Conservation (phyloP, 2,888 invertebrate genomes). For the Notocelia uddmanniana region DNA sequence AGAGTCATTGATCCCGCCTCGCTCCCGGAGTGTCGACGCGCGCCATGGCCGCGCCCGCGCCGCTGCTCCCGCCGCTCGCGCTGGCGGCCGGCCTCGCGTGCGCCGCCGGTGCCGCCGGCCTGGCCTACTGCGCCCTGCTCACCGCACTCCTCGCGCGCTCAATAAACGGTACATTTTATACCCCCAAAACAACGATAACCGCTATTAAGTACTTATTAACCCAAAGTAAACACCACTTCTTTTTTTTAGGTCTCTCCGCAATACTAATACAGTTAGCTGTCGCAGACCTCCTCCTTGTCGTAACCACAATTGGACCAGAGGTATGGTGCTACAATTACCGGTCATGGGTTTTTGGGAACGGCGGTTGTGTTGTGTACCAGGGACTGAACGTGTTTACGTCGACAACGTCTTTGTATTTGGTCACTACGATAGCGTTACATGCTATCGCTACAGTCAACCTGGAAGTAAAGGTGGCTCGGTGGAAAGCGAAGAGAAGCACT, state of each 20-base stretch:
- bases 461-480: constrained; percentile 71
- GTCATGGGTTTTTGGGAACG: constrained; percentile 82
- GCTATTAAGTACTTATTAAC: constrained; percentile 34
- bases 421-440: constrained; percentile 85
- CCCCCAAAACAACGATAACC: constrained; percentile 45
- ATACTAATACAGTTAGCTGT: constrained; percentile 83
- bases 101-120: constrained; percentile 75
- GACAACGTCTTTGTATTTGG: constrained; percentile 84
- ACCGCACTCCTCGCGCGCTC: constrained; percentile 76
- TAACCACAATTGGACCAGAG: constrained; percentile 79
- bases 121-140: constrained; percentile 75
- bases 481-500: constrained; percentile 66
- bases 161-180: constrained; percentile 73
- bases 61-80: constrained; percentile 54
- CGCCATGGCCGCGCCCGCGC: constrained; percentile 40
- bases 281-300: constrained; percentile 79
- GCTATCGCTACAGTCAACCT: constrained; percentile 84
- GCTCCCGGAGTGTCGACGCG: constrained; percentile 75
- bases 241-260: constrained; percentile 81
- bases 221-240: constrained; percentile 44
- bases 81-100: constrained; percentile 52
- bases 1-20: constrained; percentile 83
- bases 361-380: constrained; percentile 82
- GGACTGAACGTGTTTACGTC: constrained; percentile 85
- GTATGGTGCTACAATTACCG: constrained; percentile 80